Evolutionary conservation across 37 sponge, comb jelly and placozoan species (phyloP).

Genomic region (Diacarnus erythraeanus): DNA sequence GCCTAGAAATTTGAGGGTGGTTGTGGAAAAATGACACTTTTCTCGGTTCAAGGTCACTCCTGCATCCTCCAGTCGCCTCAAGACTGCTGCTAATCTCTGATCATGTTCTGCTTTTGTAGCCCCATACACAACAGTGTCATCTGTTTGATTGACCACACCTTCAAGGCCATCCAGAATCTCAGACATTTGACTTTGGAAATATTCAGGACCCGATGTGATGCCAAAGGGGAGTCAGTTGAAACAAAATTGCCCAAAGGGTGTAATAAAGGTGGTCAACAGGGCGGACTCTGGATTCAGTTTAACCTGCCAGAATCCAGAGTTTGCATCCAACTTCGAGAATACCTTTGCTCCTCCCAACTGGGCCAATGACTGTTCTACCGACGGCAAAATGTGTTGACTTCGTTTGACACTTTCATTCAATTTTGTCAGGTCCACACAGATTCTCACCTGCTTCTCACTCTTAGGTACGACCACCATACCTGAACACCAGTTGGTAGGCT

Average conservation of each 20-base stretch:
- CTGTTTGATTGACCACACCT: slow-evolving; percentile 28
- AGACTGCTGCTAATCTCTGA: slow-evolving; percentile 7
- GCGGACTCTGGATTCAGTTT: too few species aligned
- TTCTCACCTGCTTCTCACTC: slow-evolving; percentile 3
- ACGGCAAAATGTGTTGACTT: slow-evolving; percentile 23
- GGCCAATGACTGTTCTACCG: slow-evolving; percentile 38
- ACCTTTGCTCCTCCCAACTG: slow-evolving; percentile 19
- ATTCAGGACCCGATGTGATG: slow-evolving; percentile 26
- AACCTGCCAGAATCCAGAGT: too few species aligned
- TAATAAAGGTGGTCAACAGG: too few species aligned
- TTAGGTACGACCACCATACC: slow-evolving; percentile 38
- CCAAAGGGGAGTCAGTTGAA: slow-evolving; percentile 54
- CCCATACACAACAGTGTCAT: slow-evolving; percentile 35
- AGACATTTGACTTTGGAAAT: slow-evolving; percentile 34
- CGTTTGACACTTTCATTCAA: slow-evolving; percentile 46
- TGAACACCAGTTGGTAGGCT: slow-evolving; percentile 35
- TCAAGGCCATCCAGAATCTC: slow-evolving; percentile 17
- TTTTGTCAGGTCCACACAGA: slow-evolving; percentile 44
- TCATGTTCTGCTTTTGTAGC: slow-evolving; percentile 19
- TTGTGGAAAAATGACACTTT: slow-evolving; percentile 11
- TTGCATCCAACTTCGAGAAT: slow-evolving; percentile 36
- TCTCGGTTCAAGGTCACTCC: slow-evolving; percentile 33
- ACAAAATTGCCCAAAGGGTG: too few species aligned
- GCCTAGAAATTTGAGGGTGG: slow-evolving; percentile 13
- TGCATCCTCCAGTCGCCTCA: slow-evolving; percentile 4